phyloP scores from a whole-genome alignment of 2,888 invertebrate species.

The Cistogaster globosa region DNA sequence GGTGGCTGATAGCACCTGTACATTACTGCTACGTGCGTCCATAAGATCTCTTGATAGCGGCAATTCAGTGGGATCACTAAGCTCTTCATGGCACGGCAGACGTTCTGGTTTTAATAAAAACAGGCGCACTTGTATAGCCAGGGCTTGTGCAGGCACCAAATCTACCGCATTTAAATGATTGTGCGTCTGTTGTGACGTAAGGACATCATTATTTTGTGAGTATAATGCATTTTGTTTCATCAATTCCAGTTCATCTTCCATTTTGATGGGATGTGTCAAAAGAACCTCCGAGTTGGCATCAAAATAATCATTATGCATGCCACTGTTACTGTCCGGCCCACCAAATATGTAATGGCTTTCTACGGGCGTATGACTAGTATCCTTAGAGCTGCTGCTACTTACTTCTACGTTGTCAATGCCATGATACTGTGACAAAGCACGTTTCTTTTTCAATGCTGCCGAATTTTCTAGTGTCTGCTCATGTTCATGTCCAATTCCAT shows the following conservation, averaged over 20 bases:
- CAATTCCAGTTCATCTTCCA: constrained; percentile 79
- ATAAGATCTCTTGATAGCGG: constrained; percentile 85
- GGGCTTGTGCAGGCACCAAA: constrained; percentile 72
- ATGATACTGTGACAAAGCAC: constrained; percentile 60
- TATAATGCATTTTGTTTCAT: constrained; percentile 73
- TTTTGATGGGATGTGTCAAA: constrained; percentile 73
- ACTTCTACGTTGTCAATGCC: constrained; percentile 47
- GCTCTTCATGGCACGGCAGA: constrained; percentile 86
- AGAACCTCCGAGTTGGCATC: constrained; percentile 58
- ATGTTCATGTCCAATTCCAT: constrained; percentile 74
- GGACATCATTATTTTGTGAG: constrained; percentile 69
- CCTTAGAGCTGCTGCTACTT: constrained; percentile 34
- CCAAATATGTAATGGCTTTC: constrained; percentile 69
- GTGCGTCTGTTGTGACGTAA: constrained; percentile 68
- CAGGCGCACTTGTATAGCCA: constrained; percentile 80
- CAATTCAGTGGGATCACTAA: constrained; percentile 86
- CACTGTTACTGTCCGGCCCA: constrained; percentile 63
- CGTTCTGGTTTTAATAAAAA: constrained; percentile 85
- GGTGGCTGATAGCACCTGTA: constrained; percentile 73
- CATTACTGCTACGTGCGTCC: constrained; percentile 80
- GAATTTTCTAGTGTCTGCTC: constrained; percentile 73
- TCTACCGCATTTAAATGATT: constrained; percentile 56
- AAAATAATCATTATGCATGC: constrained; percentile 66
- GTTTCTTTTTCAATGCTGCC: constrained; percentile 66
- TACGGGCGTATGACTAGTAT: constrained; percentile 58